Evolutionary conservation across 2,888 invertebrate genomes (phyloP).

Genomic region (Hypomecis punctinalis): DNA sequence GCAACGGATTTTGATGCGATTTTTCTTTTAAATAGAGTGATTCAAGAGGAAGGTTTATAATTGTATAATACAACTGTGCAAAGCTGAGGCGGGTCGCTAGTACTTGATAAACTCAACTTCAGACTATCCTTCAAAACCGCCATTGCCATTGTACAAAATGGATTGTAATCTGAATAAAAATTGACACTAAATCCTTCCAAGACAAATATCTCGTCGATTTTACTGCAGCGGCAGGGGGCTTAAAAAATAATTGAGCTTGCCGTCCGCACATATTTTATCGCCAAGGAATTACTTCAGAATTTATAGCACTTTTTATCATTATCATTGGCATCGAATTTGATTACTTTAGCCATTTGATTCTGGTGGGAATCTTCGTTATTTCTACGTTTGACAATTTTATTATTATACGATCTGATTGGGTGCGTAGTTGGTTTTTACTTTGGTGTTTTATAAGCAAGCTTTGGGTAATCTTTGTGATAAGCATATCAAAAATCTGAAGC

Average conservation of each 20-base stretch:
- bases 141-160: conserved; percentile 51
- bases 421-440: neutral
- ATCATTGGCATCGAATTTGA: conserved; percentile 34
- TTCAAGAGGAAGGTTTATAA: no score
- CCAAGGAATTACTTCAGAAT: conserved; percentile 42
- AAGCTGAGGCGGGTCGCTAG: no score
- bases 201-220: conserved; percentile 65
- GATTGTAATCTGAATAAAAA: conserved; percentile 66
- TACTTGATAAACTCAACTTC: neutral
- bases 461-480: no score
- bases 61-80: no score
- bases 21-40: no score
- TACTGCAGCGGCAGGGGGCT: conserved; percentile 59
- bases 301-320: conserved; percentile 54
- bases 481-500: no score
- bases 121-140: neutral
- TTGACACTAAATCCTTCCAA: conserved; percentile 62
- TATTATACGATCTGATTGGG: conserved; percentile 11
- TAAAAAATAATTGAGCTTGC: conserved; percentile 63
- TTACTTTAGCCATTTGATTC: conserved; percentile 29
- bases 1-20: no score
- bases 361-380: conserved; percentile 15
- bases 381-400: neutral
- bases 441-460: no score
- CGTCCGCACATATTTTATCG: conserved; percentile 40